These are phyloP conservation scores for Pangasius macronema DNA, from an alignment of 2,797 vertebrate genomes.

Conservation along the genomic window DNA sequence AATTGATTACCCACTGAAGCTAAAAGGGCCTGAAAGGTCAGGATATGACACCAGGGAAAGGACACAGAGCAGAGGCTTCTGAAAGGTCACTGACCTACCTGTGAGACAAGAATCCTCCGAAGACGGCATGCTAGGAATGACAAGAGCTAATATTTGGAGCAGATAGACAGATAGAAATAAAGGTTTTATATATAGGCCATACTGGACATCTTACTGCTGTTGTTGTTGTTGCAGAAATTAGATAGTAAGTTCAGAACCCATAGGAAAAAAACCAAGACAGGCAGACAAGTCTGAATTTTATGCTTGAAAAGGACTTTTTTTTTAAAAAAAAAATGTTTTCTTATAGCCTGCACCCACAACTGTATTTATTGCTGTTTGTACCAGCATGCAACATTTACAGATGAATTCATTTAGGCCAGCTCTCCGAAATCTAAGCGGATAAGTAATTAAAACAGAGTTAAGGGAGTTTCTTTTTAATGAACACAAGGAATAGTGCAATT, in stretches of 20 bases:
- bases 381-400: constrained; percentile 29
- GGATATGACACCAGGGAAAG: constrained; percentile 73
- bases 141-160: constrained; percentile 68
- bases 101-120: constrained; percentile 67
- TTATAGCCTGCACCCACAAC: neutral
- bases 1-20: constrained; percentile 79
- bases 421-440: neutral
- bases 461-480: constrained; percentile 30
- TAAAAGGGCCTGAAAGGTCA: constrained; percentile 77
- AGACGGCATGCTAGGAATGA: constrained; percentile 65
- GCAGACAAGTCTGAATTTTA: neutral
- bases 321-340: neutral
- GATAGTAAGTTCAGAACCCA: neutral
- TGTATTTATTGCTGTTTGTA: constrained; percentile 8
- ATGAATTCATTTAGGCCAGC: constrained; percentile 47
- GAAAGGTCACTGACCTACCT: constrained; percentile 74
- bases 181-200: constrained; percentile 74
- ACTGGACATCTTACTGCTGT: too few species aligned
- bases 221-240: neutral
- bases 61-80: constrained; percentile 66
- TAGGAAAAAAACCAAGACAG: neutral
- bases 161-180: constrained; percentile 67
- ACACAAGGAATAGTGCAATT: constrained; percentile 29
- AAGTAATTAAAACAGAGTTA: constrained; percentile 31
- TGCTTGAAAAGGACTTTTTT: neutral